Percentiles rank a stretch among this genome's conserved stretches.
These are phyloP conservation scores for Drosophila chauvacae DNA, from an alignment of 1,140 invertebrate species.

Conservation along the genomic window DNA sequence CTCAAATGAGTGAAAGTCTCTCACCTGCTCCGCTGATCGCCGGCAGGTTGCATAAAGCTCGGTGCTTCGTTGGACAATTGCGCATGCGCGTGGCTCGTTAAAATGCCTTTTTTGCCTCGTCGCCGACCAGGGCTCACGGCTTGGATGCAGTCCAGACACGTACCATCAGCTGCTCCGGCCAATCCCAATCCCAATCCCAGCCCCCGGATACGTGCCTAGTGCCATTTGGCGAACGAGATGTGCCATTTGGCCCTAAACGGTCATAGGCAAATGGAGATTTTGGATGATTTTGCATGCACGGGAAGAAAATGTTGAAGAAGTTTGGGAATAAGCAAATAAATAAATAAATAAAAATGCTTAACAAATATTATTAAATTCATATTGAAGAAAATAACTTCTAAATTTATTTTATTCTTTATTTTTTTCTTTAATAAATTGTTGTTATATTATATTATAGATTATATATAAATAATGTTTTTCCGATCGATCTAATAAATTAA, in stretches of 20 bases:
- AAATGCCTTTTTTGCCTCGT: constrained; percentile 32
- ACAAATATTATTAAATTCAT: no score
- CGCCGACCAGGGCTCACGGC: constrained; percentile 1
- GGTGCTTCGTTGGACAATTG: constrained; percentile 75
- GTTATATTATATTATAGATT: no score
- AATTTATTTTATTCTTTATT: no score
- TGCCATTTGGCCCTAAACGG: constrained; percentile 73
- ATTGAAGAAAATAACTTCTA: no score
- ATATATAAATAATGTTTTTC: no score
- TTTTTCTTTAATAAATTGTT: no score
- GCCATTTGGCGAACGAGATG: constrained; percentile 30
- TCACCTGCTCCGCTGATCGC: constrained; percentile 30
- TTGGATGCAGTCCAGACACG: constrained; percentile 69
- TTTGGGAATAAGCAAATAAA: neutral
- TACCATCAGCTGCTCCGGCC: constrained; percentile 13
- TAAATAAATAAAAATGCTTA: no score
- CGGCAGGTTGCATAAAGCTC: constrained; percentile 55
- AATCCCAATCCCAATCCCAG: neutral
- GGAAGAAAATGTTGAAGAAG: neutral
- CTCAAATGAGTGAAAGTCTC: constrained; percentile 78
- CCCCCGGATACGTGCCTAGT: constrained; percentile 37
- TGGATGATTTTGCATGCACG: constrained; percentile 16
- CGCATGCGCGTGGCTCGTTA: constrained; percentile 80
- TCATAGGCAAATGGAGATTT: constrained; percentile 37
- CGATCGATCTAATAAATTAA: no score